Evolutionary conservation across 2,888 invertebrate species (phyloP).

Genomic region (Chrysodeixis includens): DNA sequence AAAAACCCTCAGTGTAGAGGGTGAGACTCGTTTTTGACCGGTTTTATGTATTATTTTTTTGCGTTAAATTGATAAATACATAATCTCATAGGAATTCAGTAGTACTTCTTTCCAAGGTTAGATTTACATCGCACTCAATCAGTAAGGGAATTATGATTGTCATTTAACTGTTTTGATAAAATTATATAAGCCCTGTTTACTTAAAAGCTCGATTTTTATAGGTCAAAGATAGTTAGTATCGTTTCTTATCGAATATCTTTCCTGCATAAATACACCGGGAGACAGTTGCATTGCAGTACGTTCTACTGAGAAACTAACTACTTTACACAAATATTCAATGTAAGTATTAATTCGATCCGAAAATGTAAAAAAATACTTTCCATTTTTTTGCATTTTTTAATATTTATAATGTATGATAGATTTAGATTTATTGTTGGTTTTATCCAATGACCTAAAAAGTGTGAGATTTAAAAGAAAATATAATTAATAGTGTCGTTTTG

Average conservation of each 20-base stretch:
- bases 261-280: background rate
- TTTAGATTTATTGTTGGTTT: background rate
- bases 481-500: no score
- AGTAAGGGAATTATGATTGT: background rate
- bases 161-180: background rate
- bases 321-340: background rate
- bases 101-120: background rate
- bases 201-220: background rate
- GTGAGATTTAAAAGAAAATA: no score
- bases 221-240: background rate
- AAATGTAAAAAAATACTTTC: no score
- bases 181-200: no score
- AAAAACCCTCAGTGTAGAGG: no score
- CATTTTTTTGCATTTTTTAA: no score
- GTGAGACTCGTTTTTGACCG: no score
- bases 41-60: no score
- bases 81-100: background rate
- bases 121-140: background rate
- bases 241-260: background rate
- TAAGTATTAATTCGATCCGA: background rate
- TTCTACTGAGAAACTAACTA: background rate
- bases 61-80: no score
- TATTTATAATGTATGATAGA: no score
- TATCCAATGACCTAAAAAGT: no score
- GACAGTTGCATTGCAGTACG: background rate